phyloP scores from a whole-genome alignment of 1,140 invertebrate genomes.

The Hormaphis cornu region DNA sequence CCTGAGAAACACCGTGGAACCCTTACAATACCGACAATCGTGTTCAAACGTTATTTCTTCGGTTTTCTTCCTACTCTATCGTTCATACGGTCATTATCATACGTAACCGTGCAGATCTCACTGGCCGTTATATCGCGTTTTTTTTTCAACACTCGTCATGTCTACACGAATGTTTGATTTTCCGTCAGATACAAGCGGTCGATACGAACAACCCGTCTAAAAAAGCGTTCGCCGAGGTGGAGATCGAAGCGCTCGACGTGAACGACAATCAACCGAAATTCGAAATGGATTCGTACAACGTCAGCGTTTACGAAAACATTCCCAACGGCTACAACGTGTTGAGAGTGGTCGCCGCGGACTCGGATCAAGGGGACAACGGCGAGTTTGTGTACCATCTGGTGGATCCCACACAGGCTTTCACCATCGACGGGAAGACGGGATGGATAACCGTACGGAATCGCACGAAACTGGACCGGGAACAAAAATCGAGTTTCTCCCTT shows the following conservation, averaged over 20 bases:
- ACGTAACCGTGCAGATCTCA: no score
- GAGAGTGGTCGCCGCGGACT: conserved; percentile 68
- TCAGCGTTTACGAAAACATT: conserved; percentile 82
- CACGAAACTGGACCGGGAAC: conserved; percentile 67
- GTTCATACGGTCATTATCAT: no score
- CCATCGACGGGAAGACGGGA: conserved; percentile 64
- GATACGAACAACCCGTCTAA: conserved; percentile 69
- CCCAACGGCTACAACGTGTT: conserved; percentile 74
- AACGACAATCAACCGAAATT: conserved; percentile 79
- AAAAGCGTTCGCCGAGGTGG: conserved; percentile 59
- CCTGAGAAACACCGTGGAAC: no score
- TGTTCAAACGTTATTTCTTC: no score
- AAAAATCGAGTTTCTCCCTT: conserved; percentile 56
- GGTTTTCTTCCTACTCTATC: no score
- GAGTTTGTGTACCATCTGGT: conserved; percentile 70
- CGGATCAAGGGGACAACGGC: conserved; percentile 71
- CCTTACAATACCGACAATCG: no score
- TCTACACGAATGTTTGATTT: background rate
- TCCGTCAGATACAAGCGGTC: conserved; percentile 53
- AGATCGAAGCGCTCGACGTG: conserved; percentile 67
- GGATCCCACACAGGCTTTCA: conserved; percentile 65
- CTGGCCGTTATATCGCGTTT: no score
- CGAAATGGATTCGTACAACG: conserved; percentile 78
- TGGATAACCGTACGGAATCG: conserved; percentile 78
- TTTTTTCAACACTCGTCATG: background rate